phyloP scores from a whole-genome alignment of 2,888 invertebrate genomes.

The Mesochorus sp. region DNA sequence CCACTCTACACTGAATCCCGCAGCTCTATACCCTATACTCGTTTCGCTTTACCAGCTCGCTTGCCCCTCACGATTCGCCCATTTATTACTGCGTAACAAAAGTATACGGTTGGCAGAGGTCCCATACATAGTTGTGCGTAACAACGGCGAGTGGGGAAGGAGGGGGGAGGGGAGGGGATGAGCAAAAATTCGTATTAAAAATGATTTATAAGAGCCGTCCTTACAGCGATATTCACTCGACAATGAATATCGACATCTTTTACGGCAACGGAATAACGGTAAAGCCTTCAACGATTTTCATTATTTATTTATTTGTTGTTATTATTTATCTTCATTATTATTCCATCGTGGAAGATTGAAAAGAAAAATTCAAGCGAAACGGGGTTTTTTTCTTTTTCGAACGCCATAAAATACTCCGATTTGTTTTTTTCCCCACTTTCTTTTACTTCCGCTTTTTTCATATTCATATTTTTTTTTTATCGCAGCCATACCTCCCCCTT shows the following conservation, averaged over 20 bases:
- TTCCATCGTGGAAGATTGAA: neutral
- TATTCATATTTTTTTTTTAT: constrained; percentile 10
- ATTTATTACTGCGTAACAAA: constrained; percentile 58
- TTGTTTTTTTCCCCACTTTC: neutral
- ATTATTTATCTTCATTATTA: neutral
- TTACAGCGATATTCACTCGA: too few relatives aligned
- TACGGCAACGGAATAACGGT: too few relatives aligned
- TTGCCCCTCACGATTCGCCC: constrained; percentile 22
- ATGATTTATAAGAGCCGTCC: constrained; percentile 3
- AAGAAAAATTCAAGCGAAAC: constrained; percentile 19
- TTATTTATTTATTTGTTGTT: neutral
- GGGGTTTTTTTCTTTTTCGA: constrained; percentile 1
- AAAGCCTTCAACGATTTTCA: neutral
- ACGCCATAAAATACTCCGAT: constrained; percentile 33
- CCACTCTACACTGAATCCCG: neutral
- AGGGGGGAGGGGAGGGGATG: neutral
- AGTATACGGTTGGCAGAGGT: constrained; percentile 27
- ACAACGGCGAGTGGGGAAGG: too few relatives aligned
- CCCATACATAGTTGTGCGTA: constrained; percentile 23
- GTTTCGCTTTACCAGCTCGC: constrained; percentile 27
- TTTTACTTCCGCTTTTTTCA: neutral
- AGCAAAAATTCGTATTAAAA: neutral
- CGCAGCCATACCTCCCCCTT: neutral
- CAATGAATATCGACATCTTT: too few relatives aligned
- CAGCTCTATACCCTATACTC: constrained; percentile 27